Base-by-base conservation (phyloP, 2,888 invertebrate species). In the Lithophane leautieri region DNA sequence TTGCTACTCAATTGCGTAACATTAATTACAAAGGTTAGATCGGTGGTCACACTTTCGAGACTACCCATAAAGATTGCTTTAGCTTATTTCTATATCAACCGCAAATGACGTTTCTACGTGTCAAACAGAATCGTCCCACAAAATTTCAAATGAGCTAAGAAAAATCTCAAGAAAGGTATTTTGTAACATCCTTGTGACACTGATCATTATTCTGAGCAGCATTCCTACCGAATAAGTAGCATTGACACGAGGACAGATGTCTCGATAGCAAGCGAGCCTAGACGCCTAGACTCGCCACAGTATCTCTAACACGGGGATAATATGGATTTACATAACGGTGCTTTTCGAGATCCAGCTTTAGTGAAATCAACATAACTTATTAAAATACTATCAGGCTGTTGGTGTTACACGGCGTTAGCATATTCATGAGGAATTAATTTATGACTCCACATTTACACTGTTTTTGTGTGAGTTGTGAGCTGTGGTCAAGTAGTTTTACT, bases 241-340 rank as follows among this genome's bases (percentile, higher is more conserved):
- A 61, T 76, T 58, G 72, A 69, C 56, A 34, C 82, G 79, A 73
- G 82, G 79, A 82, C 82, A 76, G 82, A 82, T 82, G 82, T 61
- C 47, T 34, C 3, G 82, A 82, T 79, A 82, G 52, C 28, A 28
- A 40, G 25, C 52, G 8, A 63, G 50, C 68, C 58, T 73, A 75
- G 79, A 60, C 63, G 54, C 52, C 34, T 73, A 61, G 28, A 56
- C 61, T 42, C 14, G 1, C 65, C 52, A 19, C 22, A 9, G 42
- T 63, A 52, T 58, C 67, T 61, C 42, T 56, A 40, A 11, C 56
- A 44, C 2, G 40, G 65, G 52, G 40, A 65, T 69, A 60, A 54
- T 40, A n/a, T 28, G 52, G 47, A 65, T 19, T 54, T 50, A 56
- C 14, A 16, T 62, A 73, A 78, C 62, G 40, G 22, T 61, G 2